A percentile compares a stretch with the other conserved stretches of the same genome.
phyloP scores from a whole-genome alignment of 1,140 invertebrate genomes.

The Drosophila nigrodunni region DNA sequence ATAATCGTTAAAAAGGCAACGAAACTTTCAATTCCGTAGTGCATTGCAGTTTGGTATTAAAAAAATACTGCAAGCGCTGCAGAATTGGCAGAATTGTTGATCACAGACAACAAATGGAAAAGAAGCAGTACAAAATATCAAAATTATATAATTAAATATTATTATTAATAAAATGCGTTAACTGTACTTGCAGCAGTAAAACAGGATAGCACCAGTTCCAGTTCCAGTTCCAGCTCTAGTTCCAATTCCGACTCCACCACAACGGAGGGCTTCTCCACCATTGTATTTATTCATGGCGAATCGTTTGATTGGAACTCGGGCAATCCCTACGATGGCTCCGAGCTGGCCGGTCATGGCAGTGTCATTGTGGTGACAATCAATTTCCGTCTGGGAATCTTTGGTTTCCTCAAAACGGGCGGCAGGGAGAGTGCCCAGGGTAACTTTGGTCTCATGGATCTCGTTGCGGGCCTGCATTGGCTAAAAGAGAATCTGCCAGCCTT shows the following conservation, averaged over 20 bases:
- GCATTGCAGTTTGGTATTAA: slow-evolving; percentile 92
- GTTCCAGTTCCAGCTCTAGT: slow-evolving; percentile 24
- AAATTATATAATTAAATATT: no score
- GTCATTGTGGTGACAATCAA: slow-evolving; percentile 98
- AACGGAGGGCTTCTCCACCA: slow-evolving; percentile 87
- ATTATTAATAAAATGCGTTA: not conserved
- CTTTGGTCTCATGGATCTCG: slow-evolving; percentile 97
- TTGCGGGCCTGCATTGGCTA: slow-evolving; percentile 96
- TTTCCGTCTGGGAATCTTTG: slow-evolving; percentile 97
- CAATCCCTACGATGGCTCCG: slow-evolving; percentile 96
- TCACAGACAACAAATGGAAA: slow-evolving; percentile 17
- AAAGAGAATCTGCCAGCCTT: slow-evolving; percentile 95
- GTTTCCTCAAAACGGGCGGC: slow-evolving; percentile 96
- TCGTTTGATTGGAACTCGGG: slow-evolving; percentile 97
- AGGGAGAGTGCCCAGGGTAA: slow-evolving; percentile 95
- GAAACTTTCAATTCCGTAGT: slow-evolving; percentile 95
- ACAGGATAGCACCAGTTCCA: slow-evolving; percentile 23
- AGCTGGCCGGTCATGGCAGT: slow-evolving; percentile 94
- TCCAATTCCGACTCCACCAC: slow-evolving; percentile 10
- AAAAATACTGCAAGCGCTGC: slow-evolving; percentile 93
- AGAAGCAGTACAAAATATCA: no score
- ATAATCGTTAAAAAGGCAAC: slow-evolving; percentile 21
- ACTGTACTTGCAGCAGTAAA: slow-evolving; percentile 15
- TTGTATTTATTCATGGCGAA: slow-evolving; percentile 97
- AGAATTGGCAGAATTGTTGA: slow-evolving; percentile 89